Base-by-base conservation (phyloP, 2,888 invertebrate species). In the Calliopum simillimum region DNA sequence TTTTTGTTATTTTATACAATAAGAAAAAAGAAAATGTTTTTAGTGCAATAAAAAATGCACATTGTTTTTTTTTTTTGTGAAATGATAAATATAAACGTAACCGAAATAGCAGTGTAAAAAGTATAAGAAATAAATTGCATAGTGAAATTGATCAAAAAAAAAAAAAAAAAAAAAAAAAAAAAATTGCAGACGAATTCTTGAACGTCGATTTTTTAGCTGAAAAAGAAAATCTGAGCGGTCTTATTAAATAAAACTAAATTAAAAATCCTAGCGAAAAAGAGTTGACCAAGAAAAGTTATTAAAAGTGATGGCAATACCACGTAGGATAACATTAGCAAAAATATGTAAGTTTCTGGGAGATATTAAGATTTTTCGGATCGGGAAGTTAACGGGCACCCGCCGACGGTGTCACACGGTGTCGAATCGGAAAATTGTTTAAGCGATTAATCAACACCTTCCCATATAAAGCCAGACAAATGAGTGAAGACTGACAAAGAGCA, bases 281-380 rank as follows among this genome's bases (percentile, higher is more conserved):
- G 16, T 58, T 67, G 58, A 21, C 46, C 58, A 3, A 53, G 16
- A 71, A 75, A 73, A 75, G 73, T 74, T 74, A 74, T 72, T 73
- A 70, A 74, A 76, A 76, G 75, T 77, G 76, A 86, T 86, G 86
- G 86, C 86, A 79, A 78, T 85, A 81, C 79, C 84, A 75, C 84
- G 86, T 77, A 86, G 85, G 76, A 80, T 86, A 78, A 81, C 83
- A 33, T 33, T 33, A 73, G 78, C 83, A 76, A 86, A 85, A 83
- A 86, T 86, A 80, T 86, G 86, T 86, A 81, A 86, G 86, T 84
- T 75, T 62, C 14, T 13, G 12, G 13, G 46, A 19, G 43, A 16
- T 33, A 62, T 44, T 46, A 23, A 19, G 12, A 58, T 33, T 33
- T 14, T 2, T 16, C 33, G 25, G 11, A 14, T 25, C 33, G 55